phyloP scores from a whole-genome alignment of 2,888 invertebrate species.

The Caenorhabditis becei region DNA sequence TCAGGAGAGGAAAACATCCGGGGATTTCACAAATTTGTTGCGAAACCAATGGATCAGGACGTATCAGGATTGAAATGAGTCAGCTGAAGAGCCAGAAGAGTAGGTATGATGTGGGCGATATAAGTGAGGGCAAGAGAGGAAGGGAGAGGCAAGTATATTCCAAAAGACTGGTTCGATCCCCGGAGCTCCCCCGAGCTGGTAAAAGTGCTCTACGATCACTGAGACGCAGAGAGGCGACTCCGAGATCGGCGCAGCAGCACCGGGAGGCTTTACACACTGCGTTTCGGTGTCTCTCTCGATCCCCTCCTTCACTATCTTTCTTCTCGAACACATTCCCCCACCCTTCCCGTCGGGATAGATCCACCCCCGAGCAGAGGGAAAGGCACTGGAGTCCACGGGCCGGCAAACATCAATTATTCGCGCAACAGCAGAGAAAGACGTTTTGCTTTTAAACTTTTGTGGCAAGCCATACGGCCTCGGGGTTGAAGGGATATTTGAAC shows the following conservation, averaged over 20 bases:
- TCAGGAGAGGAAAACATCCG: constrained; percentile 17
- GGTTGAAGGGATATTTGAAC: constrained; percentile 32
- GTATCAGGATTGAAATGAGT: not conserved
- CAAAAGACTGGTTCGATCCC: constrained; percentile 49
- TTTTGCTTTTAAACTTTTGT: constrained; percentile 29
- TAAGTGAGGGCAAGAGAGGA: constrained; percentile 18
- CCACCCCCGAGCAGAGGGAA: constrained; percentile 46
- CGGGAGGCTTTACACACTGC: constrained; percentile 47
- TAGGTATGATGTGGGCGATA: constrained; percentile 17
- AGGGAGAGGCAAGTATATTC: constrained; percentile 20
- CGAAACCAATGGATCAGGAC: constrained; percentile 8
- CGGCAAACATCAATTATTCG: constrained; percentile 49
- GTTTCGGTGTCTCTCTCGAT: constrained; percentile 28
- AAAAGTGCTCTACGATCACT: constrained; percentile 36
- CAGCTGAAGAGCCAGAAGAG: constrained; percentile 9
- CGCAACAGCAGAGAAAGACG: constrained; percentile 21
- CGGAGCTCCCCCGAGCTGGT: constrained; percentile 10
- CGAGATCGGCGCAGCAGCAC: constrained; percentile 31
- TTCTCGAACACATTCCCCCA: constrained; percentile 42
- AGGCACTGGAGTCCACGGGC: constrained; percentile 9
- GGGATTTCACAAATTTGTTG: constrained; percentile 13
- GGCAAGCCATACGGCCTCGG: constrained; percentile 8
- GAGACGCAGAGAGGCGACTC: constrained; percentile 40
- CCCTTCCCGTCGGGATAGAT: constrained; percentile 39
- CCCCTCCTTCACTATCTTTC: constrained; percentile 10